phyloP scores from a whole-genome alignment of 2,113 vertebrate species.

The Caracal caracal region DNA sequence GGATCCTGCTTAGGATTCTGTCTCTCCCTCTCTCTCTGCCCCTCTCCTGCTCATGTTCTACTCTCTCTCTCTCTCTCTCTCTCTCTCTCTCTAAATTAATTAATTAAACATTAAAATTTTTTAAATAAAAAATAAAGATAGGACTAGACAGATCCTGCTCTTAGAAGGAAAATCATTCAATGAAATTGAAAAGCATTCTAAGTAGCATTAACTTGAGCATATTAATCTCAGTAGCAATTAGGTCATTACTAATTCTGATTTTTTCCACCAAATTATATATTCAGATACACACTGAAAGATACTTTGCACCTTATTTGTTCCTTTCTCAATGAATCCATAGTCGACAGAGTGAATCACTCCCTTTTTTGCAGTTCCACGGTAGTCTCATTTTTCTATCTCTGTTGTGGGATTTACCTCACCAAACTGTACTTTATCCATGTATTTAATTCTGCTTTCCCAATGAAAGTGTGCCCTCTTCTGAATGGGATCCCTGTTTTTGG shows the following conservation, averaged over 20 bases:
- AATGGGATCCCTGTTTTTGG: background rate
- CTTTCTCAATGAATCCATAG: background rate
- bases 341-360: background rate
- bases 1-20: too few relatives aligned
- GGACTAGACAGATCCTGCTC: background rate
- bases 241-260: background rate
- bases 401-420: background rate
- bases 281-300: background rate
- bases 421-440: background rate
- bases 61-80: too few relatives aligned
- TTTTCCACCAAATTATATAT: background rate
- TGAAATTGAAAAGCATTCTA: conserved; percentile 11
- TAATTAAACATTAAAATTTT: too few relatives aligned
- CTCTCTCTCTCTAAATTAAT: too few relatives aligned
- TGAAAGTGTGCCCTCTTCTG: background rate
- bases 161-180: background rate
- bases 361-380: background rate
- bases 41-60: too few relatives aligned
- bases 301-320: background rate
- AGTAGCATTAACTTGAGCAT: background rate
- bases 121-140: background rate
- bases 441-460: background rate
- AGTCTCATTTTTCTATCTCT: background rate
- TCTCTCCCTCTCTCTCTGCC: too few relatives aligned
- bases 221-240: background rate